A percentile compares a stretch with the other conserved stretches of the same genome.
Evolutionary conservation across 2,888 invertebrate genomes (phyloP).

Genomic region (Drosophila algonquin): DNA sequence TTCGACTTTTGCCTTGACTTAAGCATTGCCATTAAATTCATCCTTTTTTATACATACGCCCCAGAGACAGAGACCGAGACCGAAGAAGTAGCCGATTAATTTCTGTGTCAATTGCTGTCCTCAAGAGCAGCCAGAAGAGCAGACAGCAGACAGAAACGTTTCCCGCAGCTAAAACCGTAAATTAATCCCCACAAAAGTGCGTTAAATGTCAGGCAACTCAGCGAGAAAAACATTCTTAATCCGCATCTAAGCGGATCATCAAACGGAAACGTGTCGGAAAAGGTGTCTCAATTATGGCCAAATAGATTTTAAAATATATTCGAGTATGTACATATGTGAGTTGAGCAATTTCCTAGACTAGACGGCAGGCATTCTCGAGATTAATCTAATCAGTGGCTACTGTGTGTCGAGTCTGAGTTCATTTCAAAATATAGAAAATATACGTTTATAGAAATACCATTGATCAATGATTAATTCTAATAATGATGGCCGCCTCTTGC

Average conservation of each 20-base stretch:
- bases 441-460: constrained; percentile 13
- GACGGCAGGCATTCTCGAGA: constrained; percentile 63
- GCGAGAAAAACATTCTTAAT: constrained; percentile 26
- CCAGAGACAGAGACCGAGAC: constrained; percentile 33
- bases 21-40: constrained; percentile 69
- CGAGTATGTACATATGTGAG: not conserved
- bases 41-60: constrained; percentile 55
- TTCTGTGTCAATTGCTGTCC: constrained; percentile 75
- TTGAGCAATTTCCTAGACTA: constrained; percentile 57
- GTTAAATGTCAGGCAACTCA: constrained; percentile 57
- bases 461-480: constrained; percentile 62
- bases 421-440: constrained; percentile 44
- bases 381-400: constrained; percentile 11
- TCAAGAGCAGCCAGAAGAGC: constrained; percentile 71
- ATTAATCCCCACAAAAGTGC: constrained; percentile 34
- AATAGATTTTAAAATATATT: constrained; percentile 43
- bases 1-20: constrained; percentile 67
- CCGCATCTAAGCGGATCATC: constrained; percentile 57
- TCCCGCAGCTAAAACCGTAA: constrained; percentile 34
- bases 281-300: constrained; percentile 63
- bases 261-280: constrained; percentile 66
- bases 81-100: constrained; percentile 23
- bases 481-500: constrained; percentile 45
- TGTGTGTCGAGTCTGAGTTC: constrained; percentile 33
- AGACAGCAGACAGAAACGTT: constrained; percentile 43